phyloP scores from a whole-genome alignment of 2,113 vertebrate species.

The Pholis gunnellus region DNA sequence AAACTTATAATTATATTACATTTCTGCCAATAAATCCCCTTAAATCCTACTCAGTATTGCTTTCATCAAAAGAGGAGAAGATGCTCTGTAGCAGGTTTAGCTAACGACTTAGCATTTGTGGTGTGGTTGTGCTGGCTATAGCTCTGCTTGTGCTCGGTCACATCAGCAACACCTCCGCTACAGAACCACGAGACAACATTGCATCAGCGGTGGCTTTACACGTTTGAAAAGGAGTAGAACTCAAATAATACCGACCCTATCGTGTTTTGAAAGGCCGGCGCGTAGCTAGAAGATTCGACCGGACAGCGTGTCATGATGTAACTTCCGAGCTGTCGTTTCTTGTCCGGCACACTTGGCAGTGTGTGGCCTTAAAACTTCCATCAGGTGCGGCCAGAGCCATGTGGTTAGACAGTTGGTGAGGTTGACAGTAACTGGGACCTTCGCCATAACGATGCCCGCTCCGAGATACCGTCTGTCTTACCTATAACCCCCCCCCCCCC shows the following conservation, averaged over 20 bases:
- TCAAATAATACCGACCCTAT: constrained; percentile 6
- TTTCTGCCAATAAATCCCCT: not conserved
- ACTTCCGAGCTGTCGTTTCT: constrained; percentile 44
- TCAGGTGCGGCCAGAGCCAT: constrained; percentile 59
- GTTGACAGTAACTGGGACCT: constrained; percentile 72
- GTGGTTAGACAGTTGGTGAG: constrained; percentile 72
- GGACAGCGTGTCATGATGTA: constrained; percentile 43
- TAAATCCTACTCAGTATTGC: not conserved
- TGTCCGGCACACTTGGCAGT: constrained; percentile 22
- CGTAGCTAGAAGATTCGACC: constrained; percentile 11
- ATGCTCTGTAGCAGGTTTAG: no score
- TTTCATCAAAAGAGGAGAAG: no score
- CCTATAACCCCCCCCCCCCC: constrained; percentile 39
- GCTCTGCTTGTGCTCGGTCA: not conserved
- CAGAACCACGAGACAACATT: not conserved
- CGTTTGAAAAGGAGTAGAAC: not conserved
- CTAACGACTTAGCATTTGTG: no score
- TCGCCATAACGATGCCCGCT: constrained; percentile 42
- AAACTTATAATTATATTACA: not conserved
- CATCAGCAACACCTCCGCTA: not conserved
- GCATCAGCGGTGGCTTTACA: not conserved
- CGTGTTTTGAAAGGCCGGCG: constrained; percentile 42
- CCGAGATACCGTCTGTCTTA: constrained; percentile 56
- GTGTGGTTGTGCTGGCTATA: not conserved
- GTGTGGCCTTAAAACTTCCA: constrained; percentile 49